phyloP scores from a whole-genome alignment of 2,888 invertebrate genomes.

The Drosophila leonis region DNA sequence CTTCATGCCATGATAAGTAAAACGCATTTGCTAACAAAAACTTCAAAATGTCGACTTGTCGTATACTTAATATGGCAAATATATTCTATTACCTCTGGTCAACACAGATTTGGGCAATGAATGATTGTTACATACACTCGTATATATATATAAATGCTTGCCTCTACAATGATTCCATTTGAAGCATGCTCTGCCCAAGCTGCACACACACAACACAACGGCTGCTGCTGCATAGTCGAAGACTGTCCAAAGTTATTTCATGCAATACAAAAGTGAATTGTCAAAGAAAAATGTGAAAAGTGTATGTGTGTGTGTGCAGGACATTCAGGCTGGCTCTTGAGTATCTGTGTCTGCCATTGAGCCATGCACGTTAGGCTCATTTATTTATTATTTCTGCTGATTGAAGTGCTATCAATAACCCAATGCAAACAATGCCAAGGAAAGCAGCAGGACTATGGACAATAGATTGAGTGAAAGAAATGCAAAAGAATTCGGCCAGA shows the following conservation, averaged over 20 bases:
- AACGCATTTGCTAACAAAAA: neutral
- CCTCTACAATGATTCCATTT: neutral
- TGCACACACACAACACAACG: conserved; percentile 2
- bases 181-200: neutral
- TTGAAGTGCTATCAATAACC: conserved; percentile 75
- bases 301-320: neutral
- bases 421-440: conserved; percentile 61
- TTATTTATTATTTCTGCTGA: conserved; percentile 76
- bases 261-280: conserved; percentile 52
- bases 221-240: conserved; percentile 13
- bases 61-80: conserved; percentile 7
- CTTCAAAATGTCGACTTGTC: neutral
- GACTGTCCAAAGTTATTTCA: conserved; percentile 38
- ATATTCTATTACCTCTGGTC: conserved; percentile 1
- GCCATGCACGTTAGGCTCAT: conserved; percentile 74
- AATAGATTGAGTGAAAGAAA: neutral
- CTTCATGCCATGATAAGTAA: neutral
- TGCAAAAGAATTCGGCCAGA: neutral
- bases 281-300: conserved; percentile 33
- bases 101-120: neutral
- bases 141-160: no score
- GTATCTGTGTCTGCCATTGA: conserved; percentile 37
- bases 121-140: neutral
- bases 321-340: conserved; percentile 1
- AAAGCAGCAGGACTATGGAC: conserved; percentile 7